Evolutionary conservation across 2,888 invertebrate genomes (phyloP), one percentile per base, ranked within the genome.

Genomic region (Eristalis tenax): DNA sequence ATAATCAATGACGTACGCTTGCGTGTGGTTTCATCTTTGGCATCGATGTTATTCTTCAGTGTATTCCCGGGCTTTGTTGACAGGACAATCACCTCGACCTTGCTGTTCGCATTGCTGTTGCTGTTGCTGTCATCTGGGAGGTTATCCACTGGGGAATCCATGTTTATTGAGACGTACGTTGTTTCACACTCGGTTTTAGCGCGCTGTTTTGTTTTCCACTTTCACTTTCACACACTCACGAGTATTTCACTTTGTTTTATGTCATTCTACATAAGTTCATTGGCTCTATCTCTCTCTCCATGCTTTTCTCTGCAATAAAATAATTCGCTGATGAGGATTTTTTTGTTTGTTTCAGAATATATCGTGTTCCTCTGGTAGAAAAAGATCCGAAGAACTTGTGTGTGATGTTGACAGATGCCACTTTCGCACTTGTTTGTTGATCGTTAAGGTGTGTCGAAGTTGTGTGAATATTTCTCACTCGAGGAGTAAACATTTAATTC

Each of bases 1-100:
- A 93, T 92, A 40, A 92, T 91, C 38, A 93, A 88, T 18, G 93
- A 93, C 70, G 93, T 93, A 18, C 93, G 92, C 80, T 93, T 93
- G 57, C 93, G 89, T 40, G 92, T 81, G 3, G 91, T 90, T 64
- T 93, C 93, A 87, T 93, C 92, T 90, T 91, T 92, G 89, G 91
- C 91, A 89, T 93, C 92, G 74, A 93, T 93, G 70, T 93, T 93
- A 88, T 92, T 92, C 77, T 92, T 92, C 26, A 93, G 90, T 2
- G 93, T 93, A 79, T 93, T 91, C 38, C 92, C 92, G 73, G 92
- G 92, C 80, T 93, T 93, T 63, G 83, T 69, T 18, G 92, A 86
- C 66, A 90, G 89, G 50, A 92, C 92, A 74, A 92, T 92, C 35
- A 92, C 92, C 88, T 92, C 92, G 75, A 92, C 91, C 75, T 92